Base-by-base conservation (phyloP, 2,888 invertebrate species). In the Thecocarcelia acutangulata region DNA sequence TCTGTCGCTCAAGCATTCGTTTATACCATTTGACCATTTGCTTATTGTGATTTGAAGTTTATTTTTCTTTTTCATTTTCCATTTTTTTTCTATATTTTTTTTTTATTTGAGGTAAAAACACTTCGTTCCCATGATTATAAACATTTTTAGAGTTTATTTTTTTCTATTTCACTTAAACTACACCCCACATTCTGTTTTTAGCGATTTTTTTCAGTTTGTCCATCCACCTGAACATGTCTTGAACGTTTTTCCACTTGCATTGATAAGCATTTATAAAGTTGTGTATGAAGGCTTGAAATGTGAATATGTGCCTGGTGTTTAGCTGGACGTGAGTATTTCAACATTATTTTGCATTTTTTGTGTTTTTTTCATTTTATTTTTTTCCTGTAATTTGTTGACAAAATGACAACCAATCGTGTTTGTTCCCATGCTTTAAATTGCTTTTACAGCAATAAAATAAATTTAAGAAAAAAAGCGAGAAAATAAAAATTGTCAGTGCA, bases 401-500 rank as follows among this genome's bases (percentile, higher is more conserved):
- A 87, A 87, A 86, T 87, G 87, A 87, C 87, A 87, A 87, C 87
- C 87, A 87, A 87, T 87, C 86, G 86, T 84, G 84, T 85, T 78
- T 42, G 85, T 86, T 86, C 85, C 85, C 86, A 87, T 85, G 85
- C 81, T 63, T 80, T 73, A 77, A 76, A 76, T 84, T 84, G 63
- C 59, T 83, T 84, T 83, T 68, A 78, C 83, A 83, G 80, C 63
- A 78, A 64, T 64, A 9, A 74, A 56, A 74, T 17, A 59, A 28
- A 61, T 70, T 40, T 8, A 13, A 12, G 21, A 12, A 13, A 69
- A 48, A n/a, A 19, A 46, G 9, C 5, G 1, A 59, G 24, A 24
- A 19, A 13, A 13, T 58, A 28, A 19, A 66, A 50, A 66, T 66
- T 48, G 58, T 59, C 66, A 58, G 48, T 75, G 13, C 33, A 50